phyloP scores from a whole-genome alignment of 2,113 vertebrate species.

The Erinaceus europaeus region DNA sequence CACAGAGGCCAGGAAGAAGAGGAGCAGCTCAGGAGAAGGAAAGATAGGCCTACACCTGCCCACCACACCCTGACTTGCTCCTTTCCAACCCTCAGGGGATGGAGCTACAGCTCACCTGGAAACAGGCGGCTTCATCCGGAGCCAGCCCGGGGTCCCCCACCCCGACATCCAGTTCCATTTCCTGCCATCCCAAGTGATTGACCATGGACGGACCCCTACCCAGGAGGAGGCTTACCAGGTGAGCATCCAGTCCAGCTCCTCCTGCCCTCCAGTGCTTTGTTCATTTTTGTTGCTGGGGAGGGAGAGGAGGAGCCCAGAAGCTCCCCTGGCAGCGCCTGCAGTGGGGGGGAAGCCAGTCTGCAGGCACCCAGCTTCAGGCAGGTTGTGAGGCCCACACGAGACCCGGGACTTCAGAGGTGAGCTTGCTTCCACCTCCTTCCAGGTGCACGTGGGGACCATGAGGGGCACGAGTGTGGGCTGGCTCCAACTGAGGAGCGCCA shows the following conservation, averaged over 20 bases:
- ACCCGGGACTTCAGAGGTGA: neutral
- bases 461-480: conserved; percentile 91
- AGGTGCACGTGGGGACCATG: conserved; percentile 97
- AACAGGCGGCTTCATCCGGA: conserved; percentile 95
- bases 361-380: neutral
- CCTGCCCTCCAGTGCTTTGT: neutral
- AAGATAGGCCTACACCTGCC: neutral
- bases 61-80: neutral
- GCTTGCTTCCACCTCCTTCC: conserved; percentile 4
- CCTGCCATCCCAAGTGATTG: conserved; percentile 95
- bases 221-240: conserved; percentile 95
- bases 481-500: conserved; percentile 90
- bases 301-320: neutral
- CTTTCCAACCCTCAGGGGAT: conserved; percentile 81
- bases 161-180: conserved; percentile 98
- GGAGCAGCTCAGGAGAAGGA: neutral
- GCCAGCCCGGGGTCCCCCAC: conserved; percentile 86
- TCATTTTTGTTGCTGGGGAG: no score
- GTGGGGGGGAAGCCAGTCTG: neutral
- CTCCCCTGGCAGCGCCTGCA: neutral
- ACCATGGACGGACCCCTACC: conserved; percentile 90
- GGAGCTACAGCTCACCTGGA: conserved; percentile 95
- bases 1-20: no score
- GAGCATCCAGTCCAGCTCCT: neutral
- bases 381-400: neutral